Evolutionary conservation across 2,888 invertebrate species (phyloP).

Genomic region (Danaus chrysippus): DNA sequence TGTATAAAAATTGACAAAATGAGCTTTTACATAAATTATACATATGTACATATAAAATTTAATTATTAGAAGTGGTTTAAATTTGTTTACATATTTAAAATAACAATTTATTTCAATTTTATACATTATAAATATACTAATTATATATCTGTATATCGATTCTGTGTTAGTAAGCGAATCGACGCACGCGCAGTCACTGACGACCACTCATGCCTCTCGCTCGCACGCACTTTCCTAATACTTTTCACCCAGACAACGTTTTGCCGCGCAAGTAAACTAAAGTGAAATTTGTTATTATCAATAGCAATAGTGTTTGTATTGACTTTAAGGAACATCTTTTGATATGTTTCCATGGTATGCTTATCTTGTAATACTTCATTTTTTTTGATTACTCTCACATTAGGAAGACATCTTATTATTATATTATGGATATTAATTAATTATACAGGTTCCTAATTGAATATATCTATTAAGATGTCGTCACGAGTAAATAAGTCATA

Average conservation of each 20-base stretch:
- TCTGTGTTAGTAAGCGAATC: conserved; percentile 12
- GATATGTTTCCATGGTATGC: background rate
- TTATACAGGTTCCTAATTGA: background rate
- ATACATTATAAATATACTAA: no score
- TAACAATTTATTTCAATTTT: no score
- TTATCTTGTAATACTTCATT: background rate
- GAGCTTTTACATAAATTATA: no score
- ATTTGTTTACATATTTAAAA: no score
- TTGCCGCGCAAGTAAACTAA: background rate
- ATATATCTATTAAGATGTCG: background rate
- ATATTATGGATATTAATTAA: background rate
- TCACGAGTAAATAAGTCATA: background rate
- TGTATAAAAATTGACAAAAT: no score
- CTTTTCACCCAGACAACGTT: conserved; percentile 15
- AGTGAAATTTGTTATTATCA: no score
- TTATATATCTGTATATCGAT: no score
- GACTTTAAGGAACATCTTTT: no score
- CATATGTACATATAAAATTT: no score
- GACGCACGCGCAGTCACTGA: conserved; percentile 34
- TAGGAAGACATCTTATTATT: background rate
- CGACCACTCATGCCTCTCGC: conserved; percentile 52
- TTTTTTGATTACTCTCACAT: background rate
- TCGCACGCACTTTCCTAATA: conserved; percentile 45
- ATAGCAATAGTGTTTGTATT: no score
- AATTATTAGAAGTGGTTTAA: no score